phyloP scores from a whole-genome alignment of 2,113 vertebrate genomes.

The Danionella cerebrum region DNA sequence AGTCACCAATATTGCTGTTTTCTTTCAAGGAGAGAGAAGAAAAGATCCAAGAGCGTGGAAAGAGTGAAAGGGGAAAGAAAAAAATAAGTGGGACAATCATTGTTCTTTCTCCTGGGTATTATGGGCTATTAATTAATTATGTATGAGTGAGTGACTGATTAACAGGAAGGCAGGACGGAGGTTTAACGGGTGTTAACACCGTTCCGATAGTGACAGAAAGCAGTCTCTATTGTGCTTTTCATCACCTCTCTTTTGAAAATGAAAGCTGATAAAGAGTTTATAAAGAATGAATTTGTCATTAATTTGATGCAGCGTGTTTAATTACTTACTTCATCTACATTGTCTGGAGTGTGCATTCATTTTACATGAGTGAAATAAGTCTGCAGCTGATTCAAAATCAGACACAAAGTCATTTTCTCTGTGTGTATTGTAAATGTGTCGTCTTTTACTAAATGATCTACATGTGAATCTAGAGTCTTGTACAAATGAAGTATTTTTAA shows the following conservation, averaged over 20 bases:
- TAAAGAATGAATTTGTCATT: constrained; percentile 69
- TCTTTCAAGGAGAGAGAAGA: constrained; percentile 40
- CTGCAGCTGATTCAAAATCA: too few relatives aligned
- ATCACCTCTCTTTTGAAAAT: constrained; percentile 70
- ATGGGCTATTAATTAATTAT: constrained; percentile 71
- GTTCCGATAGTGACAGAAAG: constrained; percentile 52
- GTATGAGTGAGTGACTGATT: constrained; percentile 59
- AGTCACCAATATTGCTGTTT: constrained; percentile 60
- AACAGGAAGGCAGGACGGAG: constrained; percentile 54
- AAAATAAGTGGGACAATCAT: constrained; percentile 43
- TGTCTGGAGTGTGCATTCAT: constrained; percentile 28
- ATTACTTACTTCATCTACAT: too few relatives aligned
- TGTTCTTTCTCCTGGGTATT: constrained; percentile 58
- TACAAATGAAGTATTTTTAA: too few relatives aligned
- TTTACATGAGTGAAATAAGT: constrained; percentile 2
- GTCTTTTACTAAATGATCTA: too few relatives aligned
- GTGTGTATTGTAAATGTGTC: too few relatives aligned
- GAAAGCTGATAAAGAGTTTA: constrained; percentile 71
- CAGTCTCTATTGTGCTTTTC: constrained; percentile 59
- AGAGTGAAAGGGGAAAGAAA: constrained; percentile 26
- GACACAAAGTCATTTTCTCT: too few relatives aligned
- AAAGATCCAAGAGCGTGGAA: constrained; percentile 32
- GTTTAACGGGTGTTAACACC: constrained; percentile 59
- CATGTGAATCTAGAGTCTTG: too few relatives aligned
- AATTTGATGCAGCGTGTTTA: constrained; percentile 69